These are phyloP conservation scores for Scaptomyza flava DNA, from an alignment of 2,888 invertebrate species.

Conservation along the genomic window DNA sequence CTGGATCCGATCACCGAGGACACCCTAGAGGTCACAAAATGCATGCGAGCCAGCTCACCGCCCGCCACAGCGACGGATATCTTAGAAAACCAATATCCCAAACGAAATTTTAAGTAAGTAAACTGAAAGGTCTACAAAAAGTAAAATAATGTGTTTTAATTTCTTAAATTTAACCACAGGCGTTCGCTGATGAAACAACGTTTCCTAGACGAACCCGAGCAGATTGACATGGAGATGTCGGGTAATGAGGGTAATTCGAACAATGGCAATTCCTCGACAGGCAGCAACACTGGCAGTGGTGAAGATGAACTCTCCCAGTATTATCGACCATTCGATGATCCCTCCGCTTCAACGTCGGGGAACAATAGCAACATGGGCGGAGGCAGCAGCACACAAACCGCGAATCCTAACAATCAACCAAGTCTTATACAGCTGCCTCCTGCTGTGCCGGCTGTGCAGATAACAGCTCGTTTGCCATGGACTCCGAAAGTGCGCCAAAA, in stretches of 20 bases:
- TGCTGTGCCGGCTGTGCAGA: conserved; percentile 77
- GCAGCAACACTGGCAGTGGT: conserved; percentile 57
- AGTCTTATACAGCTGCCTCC: conserved; percentile 63
- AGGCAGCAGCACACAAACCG: conserved; percentile 40
- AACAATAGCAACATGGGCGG: conserved; percentile 39
- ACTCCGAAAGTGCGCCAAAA: conserved; percentile 97
- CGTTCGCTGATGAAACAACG: conserved; percentile 94
- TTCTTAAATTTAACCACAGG: conserved; percentile 33
- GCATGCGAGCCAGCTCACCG: conserved; percentile 97
- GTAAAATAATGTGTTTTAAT: too few species aligned
- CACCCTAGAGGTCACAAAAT: conserved; percentile 95
- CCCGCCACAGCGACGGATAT: conserved; percentile 96
- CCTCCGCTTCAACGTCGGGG: conserved; percentile 79
- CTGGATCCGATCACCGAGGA: conserved; percentile 94
- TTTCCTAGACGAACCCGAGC: conserved; percentile 92
- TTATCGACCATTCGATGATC: conserved; percentile 84
- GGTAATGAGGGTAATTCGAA: conserved; percentile 82
- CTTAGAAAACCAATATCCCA: conserved; percentile 93
- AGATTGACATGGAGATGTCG: conserved; percentile 89
- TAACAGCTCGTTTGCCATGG: conserved; percentile 92
- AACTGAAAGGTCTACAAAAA: not conserved
- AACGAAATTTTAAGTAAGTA: conserved; percentile 89
- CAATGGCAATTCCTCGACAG: conserved; percentile 53
- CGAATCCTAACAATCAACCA: conserved; percentile 81
- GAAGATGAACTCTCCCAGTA: conserved; percentile 85